phyloP scores from a whole-genome alignment of 2,888 invertebrate genomes.

The Synergus laeviventris region DNA sequence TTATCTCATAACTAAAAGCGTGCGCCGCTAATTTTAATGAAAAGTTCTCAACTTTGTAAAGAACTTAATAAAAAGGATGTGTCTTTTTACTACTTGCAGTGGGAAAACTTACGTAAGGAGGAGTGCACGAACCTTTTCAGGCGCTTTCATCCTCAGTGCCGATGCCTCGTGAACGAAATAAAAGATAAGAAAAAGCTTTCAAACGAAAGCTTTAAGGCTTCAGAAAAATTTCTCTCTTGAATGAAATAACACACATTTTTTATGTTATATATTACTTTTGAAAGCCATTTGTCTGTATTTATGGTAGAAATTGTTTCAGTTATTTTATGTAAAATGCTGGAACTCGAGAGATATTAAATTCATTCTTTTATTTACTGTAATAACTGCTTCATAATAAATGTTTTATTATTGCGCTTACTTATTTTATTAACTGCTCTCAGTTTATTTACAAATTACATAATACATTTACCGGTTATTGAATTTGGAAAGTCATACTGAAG shows the following conservation, averaged over 20 bases:
- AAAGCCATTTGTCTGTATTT: slow-evolving; percentile 14
- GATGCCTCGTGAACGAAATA: slow-evolving; percentile 39
- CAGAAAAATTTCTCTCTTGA: slow-evolving; percentile 22
- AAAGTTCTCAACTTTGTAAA: slow-evolving; percentile 37
- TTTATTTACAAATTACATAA: slow-evolving; percentile 26
- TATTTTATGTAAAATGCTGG: slow-evolving; percentile 14
- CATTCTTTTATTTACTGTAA: neutral
- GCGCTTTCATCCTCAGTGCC: slow-evolving; percentile 39
- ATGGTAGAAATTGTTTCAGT: slow-evolving; percentile 14
- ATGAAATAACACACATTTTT: slow-evolving; percentile 25
- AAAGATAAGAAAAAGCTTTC: slow-evolving; percentile 36
- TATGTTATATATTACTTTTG: slow-evolving; percentile 30
- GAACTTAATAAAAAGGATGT: slow-evolving; percentile 40
- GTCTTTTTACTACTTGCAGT: slow-evolving; percentile 36
- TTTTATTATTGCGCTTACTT: slow-evolving; percentile 11
- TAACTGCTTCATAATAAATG: slow-evolving; percentile 13
- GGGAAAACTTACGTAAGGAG: slow-evolving; percentile 38
- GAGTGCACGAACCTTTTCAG: slow-evolving; percentile 38
- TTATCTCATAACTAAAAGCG: slow-evolving; percentile 31
- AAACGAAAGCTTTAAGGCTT: slow-evolving; percentile 26
- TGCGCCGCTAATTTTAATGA: slow-evolving; percentile 40
- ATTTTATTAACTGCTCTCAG: slow-evolving; percentile 8
- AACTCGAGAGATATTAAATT: slow-evolving; percentile 18
- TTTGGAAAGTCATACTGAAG: slow-evolving; percentile 37
- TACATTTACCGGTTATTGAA: slow-evolving; percentile 29